Evolutionary conservation across 1,140 invertebrate genomes (phyloP).

Genomic region (Drosophila ohnishii): DNA sequence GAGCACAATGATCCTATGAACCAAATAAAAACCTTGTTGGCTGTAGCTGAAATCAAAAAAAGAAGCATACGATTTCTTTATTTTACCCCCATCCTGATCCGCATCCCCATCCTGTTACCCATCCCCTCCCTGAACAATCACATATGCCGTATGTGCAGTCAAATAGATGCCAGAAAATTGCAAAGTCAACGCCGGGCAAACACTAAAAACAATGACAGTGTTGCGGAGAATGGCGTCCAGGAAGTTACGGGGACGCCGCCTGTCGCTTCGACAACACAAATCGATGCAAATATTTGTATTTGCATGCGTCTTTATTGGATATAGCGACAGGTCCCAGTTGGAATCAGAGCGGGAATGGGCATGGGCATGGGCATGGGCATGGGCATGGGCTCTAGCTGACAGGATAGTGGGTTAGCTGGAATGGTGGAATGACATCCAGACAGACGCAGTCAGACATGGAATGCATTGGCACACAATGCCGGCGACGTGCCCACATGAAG

Average conservation of each 20-base stretch:
- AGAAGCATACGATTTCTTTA: slow-evolving; percentile 8
- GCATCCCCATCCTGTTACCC: background rate
- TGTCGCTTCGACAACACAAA: slow-evolving; percentile 67
- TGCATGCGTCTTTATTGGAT: slow-evolving; percentile 70
- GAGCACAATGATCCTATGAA: background rate
- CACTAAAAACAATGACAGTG: slow-evolving; percentile 69
- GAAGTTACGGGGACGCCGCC: slow-evolving; percentile 23
- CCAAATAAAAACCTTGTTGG: slow-evolving; percentile 8
- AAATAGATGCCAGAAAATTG: slow-evolving; percentile 69
- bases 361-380: background rate
- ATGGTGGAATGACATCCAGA: slow-evolving; percentile 17
- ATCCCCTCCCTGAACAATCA: background rate
- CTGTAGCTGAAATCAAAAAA: background rate
- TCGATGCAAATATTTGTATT: slow-evolving; percentile 81
- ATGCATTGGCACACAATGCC: slow-evolving; percentile 45
- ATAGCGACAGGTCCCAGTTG: slow-evolving; percentile 37
- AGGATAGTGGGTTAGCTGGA: slow-evolving; percentile 12
- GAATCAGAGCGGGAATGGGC: slow-evolving; percentile 4
- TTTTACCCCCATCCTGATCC: background rate
- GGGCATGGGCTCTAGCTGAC: slow-evolving; percentile 6
- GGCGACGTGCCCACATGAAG: slow-evolving; percentile 46
- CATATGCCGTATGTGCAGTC: slow-evolving; percentile 40
- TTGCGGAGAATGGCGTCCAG: slow-evolving; percentile 16
- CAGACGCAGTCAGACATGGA: slow-evolving; percentile 31
- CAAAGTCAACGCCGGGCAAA: slow-evolving; percentile 69